Evolutionary conservation across 1,140 invertebrate species (phyloP), one percentile per base, ranked within the genome.

Genomic region (Trichomalopsis sarcophagae): DNA sequence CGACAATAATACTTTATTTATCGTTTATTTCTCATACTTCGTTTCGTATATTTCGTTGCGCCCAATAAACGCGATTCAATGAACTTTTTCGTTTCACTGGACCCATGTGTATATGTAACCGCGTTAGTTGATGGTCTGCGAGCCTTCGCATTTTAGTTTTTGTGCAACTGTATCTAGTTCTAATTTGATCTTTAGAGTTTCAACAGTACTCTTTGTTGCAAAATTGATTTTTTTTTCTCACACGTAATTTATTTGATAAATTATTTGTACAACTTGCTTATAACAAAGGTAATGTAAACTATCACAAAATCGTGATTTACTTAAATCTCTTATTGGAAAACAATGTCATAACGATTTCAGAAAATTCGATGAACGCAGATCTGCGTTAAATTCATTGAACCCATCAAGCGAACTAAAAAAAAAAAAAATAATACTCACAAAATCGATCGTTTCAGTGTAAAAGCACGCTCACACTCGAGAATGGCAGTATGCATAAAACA

Each of bases 41-140:
- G 78, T 82, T 71, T 77, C 68, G 50, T 85, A 83, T 80, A 83
- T 80, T 81, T 87, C 86, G 81, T 86, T 87, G 83, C 73, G 76
- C 69, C 84, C 77, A 62, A 86, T 84, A 69, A 82, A 86, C 86
- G 77, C 55, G 50, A 55, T 66, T 86, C 71, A 69, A 77, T 73
- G 86, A 79, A 71, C 84, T 86, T 82, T 80, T 82, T 84, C 81
- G 14, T 81, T 84, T 86, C 81, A 86, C 84, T 86, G 86, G 86
- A 86, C 87, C 84, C 84, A 44, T 44, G 40, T 44, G 40, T 62
- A 44, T 85, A 44, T 84, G 78, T 47, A 77, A 88, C 84, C 88
- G 88, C 88, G 90, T 92, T 93, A 93, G 91, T 92, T 92, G 91
- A 93, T 92, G 91, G 91, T 92, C 92, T 92, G 92, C 86, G 88